Percentiles rank a stretch among this genome's conserved stretches.
phyloP scores from a whole-genome alignment of 2,888 invertebrate species.

The Pandemis corylana region DNA sequence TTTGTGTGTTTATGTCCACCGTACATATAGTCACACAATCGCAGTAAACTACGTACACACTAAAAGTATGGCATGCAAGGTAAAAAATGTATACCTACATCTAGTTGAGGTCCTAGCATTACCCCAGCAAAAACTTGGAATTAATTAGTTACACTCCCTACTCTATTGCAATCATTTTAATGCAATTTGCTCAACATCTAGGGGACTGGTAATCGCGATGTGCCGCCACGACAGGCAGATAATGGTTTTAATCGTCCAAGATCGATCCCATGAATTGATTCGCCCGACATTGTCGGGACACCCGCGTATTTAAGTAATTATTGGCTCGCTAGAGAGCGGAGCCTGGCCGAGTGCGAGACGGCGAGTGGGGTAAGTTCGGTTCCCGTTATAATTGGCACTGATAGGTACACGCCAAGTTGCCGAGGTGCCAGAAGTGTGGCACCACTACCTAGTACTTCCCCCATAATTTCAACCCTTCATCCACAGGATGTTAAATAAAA shows the following conservation, averaged over 20 bases:
- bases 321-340: conserved; percentile 57
- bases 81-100: not conserved
- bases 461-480: conserved; percentile 73
- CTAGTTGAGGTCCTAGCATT: not conserved
- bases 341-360: conserved; percentile 43
- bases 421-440: conserved; percentile 71
- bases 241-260: conserved; percentile 59
- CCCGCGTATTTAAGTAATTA: conserved; percentile 77
- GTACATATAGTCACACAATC: no score
- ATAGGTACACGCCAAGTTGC: conserved; percentile 58
- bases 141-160: not conserved
- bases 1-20: no score
- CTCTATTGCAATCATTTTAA: conserved; percentile 14
- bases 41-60: not conserved
- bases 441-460: conserved; percentile 58
- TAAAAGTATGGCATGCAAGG: not conserved
- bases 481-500: conserved; percentile 53
- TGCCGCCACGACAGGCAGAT: conserved; percentile 44
- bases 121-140: conserved; percentile 5
- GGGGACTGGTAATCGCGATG: conserved; percentile 6
- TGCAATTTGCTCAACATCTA: conserved; percentile 15
- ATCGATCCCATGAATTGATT: conserved; percentile 67
- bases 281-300: conserved; percentile 62
- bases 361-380: conserved; percentile 52
- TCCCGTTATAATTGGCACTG: conserved; percentile 78